Evolutionary conservation across 2,113 vertebrate species (phyloP).

Genomic region (Heterotis niloticus): DNA sequence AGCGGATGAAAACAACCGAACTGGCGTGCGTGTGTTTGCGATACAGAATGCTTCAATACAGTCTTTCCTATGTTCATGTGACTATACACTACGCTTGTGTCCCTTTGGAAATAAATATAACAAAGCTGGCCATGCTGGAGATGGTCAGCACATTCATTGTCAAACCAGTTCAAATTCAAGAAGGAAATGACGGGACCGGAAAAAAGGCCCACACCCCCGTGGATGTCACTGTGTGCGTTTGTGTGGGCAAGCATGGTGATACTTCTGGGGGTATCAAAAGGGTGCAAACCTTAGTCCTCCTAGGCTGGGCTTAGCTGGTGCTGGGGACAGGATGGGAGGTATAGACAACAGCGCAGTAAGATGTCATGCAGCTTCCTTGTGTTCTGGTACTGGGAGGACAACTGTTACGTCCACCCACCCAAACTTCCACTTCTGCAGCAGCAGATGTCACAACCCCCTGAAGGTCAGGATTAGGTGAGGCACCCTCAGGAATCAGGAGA

Average conservation of each 20-base stretch:
- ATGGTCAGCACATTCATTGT: slow-evolving; percentile 35
- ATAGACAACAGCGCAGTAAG: background rate
- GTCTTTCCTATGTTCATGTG: slow-evolving; percentile 34
- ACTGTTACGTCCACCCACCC: background rate
- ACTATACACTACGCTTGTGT: slow-evolving; percentile 40
- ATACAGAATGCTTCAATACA: slow-evolving; percentile 8
- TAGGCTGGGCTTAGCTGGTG: background rate
- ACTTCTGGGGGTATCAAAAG: background rate
- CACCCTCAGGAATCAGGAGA: slow-evolving; percentile 68
- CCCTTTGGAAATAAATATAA: slow-evolving; percentile 38
- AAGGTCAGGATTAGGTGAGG: background rate
- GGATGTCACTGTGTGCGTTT: background rate
- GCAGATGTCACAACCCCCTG: background rate
- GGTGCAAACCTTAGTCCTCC: background rate
- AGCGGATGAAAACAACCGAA: too few relatives aligned
- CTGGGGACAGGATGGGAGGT: background rate
- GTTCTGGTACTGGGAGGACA: too few relatives aligned
- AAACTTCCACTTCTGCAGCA: background rate
- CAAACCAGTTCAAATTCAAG: slow-evolving; percentile 20
- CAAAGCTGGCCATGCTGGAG: slow-evolving; percentile 39
- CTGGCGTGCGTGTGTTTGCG: too few relatives aligned
- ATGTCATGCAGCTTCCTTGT: background rate
- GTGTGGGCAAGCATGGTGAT: background rate
- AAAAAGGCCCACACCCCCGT: background rate
- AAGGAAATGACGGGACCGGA: background rate